These are phyloP conservation scores for Microtus richardsoni DNA, from an alignment of 2,113 vertebrate species.

Conservation along the genomic window DNA sequence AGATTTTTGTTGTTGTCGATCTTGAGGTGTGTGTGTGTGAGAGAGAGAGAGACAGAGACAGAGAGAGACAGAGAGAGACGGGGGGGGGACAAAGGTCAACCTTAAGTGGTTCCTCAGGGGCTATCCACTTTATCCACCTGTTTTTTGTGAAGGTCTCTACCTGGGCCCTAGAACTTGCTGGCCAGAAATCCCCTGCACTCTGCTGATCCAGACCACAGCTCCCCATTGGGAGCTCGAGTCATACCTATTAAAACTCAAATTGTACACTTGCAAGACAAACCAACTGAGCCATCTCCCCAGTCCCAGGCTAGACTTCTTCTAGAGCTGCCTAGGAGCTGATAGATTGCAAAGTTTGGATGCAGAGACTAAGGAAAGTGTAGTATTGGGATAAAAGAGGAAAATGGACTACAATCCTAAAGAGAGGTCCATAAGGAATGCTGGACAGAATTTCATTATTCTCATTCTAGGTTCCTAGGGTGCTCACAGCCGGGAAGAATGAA, in stretches of 20 bases:
- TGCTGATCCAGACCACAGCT: background rate
- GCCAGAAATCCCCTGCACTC: background rate
- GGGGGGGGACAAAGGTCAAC: accelerated
- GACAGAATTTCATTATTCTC: background rate
- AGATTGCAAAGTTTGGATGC: background rate
- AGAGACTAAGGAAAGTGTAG: background rate
- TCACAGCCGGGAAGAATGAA: background rate
- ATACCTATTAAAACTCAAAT: background rate
- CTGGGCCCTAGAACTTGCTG: background rate
- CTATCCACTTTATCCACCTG: background rate
- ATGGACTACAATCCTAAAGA: background rate
- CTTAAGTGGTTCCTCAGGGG: background rate
- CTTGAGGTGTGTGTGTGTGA: background rate
- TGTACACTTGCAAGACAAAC: background rate
- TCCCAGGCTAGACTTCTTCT: background rate
- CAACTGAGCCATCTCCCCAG: background rate
- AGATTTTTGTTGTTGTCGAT: background rate
- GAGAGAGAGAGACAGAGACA: too few relatives aligned
- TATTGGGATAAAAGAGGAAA: background rate
- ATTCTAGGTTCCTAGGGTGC: background rate
- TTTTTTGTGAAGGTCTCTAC: background rate
- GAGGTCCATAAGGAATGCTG: background rate
- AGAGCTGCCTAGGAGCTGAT: background rate
- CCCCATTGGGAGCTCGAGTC: background rate
- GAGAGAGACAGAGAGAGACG: too few relatives aligned